phyloP scores from a whole-genome alignment of 2,113 vertebrate genomes.

The Rhinoderma darwinii region DNA sequence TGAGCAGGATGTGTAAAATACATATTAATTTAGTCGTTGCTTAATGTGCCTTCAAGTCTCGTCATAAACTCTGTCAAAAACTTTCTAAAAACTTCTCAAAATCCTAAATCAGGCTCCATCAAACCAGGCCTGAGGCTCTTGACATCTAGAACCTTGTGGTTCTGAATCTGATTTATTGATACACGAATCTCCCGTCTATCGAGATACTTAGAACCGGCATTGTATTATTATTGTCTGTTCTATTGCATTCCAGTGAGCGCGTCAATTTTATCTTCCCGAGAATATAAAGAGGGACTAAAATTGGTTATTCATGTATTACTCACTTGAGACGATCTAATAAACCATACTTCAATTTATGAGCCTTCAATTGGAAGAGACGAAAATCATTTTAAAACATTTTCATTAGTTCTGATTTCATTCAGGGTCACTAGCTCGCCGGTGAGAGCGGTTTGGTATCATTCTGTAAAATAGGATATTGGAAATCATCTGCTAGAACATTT shows the following conservation, averaged over 20 bases:
- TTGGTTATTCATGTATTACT: constrained; percentile 53
- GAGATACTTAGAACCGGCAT: neutral
- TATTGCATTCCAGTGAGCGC: constrained; percentile 1
- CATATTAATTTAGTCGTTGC: neutral
- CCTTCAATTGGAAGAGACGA: constrained; percentile 53
- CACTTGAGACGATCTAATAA: constrained; percentile 56
- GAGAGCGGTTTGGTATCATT: constrained; percentile 41
- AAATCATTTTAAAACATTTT: constrained; percentile 56
- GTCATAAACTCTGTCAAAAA: neutral
- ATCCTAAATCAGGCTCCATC: neutral
- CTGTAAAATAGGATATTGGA: constrained; percentile 51
- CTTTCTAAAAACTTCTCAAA: neutral
- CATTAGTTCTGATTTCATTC: constrained; percentile 56
- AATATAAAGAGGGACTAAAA: constrained; percentile 37
- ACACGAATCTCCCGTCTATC: neutral
- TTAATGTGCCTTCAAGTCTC: neutral
- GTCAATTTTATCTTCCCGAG: constrained; percentile 23
- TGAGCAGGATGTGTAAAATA: constrained; percentile 24
- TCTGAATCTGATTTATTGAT: constrained; percentile 16
- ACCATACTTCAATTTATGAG: constrained; percentile 50
- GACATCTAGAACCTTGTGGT: constrained; percentile 1
- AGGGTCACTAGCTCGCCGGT: constrained; percentile 49
- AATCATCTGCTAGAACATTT: constrained; percentile 58
- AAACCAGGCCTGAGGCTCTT: neutral
- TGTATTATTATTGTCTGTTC: constrained; percentile 28